Base-by-base conservation (phyloP, 1,140 invertebrate species). In the Bombyx mandarina region DNA sequence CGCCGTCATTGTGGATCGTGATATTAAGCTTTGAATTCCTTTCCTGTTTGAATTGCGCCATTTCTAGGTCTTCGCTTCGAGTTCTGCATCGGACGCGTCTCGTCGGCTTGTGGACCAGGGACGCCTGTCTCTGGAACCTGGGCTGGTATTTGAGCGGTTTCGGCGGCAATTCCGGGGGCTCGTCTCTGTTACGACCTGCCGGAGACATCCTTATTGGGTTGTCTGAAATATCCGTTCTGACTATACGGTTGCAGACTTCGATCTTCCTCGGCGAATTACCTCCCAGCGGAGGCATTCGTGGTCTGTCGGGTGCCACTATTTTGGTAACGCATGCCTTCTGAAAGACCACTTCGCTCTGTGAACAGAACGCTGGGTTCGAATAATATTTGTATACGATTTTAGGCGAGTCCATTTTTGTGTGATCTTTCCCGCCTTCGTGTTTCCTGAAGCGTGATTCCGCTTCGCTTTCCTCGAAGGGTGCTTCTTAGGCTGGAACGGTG, bases 281-380 rank as follows among this genome's bases (percentile, higher is more conserved):
- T 18, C 82, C 86, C 52, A 87, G 72, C 10, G 77, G 88, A 22
- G 77, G 77, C 75, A 84, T 81, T 42, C 80, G 69, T 61, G 64
- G 74, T 62, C 63, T 58, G 44, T 77, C 66, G 8, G 79, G 83
- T 22, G 79, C 65, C 0, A 75, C 58, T 0, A 82, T 72, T 56
- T 78, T 82, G 6, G 83, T 79, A 7, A 82, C 60, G 35, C 84
- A 83, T 75, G 78, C 65, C 62, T 86, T 86, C 59, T 89, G 79
- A 67, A 87, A 88, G 10, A 87, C 77, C 51, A 90, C 92, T 71
- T 94, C 93, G 69, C 93, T 94, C 79, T 94, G 91, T 10, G 91
- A 90, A 73, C 93, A 94, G 67, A 94, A 94, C 0, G 93, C 93
- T 10, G 93, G 93, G 69, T 94, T 94, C 1, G 92, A 92, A 71